Conservation (phyloP, 2,113 vertebrate genomes). For the Euleptes europaea region DNA sequence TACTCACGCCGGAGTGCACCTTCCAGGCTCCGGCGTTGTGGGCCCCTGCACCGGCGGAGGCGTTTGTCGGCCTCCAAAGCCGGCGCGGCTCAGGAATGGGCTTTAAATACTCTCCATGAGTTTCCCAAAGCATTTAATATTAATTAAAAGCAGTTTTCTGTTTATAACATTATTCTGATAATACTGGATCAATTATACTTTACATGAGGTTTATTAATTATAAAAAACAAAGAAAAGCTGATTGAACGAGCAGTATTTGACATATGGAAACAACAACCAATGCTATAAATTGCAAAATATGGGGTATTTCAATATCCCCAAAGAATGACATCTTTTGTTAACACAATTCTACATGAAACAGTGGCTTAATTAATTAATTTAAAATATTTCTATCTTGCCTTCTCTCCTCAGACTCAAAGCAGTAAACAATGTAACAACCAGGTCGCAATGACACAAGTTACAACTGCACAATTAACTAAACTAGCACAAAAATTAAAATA, state of each 20-base stretch:
- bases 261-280: background rate
- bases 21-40: too few species aligned
- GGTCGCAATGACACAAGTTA: too few species aligned
- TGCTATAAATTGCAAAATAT: background rate
- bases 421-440: too few species aligned
- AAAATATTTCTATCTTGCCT: too few species aligned
- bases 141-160: background rate
- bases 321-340: background rate
- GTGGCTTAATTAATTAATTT: background rate
- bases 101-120: too few species aligned
- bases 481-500: too few species aligned
- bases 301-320: background rate
- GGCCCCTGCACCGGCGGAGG: too few species aligned
- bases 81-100: too few species aligned
- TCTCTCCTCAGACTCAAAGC: too few species aligned
- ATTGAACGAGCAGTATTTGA: background rate
- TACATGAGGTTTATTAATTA: background rate
- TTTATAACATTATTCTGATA: background rate
- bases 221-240: background rate
- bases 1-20: too few species aligned
- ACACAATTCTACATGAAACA: background rate
- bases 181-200: background rate
- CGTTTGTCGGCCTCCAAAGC: too few species aligned
- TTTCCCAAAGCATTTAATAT: rapidly evolving
- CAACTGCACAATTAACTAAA: too few species aligned